Conservation (phyloP, 2,113 vertebrate genomes). For the Saiga tatarica region DNA sequence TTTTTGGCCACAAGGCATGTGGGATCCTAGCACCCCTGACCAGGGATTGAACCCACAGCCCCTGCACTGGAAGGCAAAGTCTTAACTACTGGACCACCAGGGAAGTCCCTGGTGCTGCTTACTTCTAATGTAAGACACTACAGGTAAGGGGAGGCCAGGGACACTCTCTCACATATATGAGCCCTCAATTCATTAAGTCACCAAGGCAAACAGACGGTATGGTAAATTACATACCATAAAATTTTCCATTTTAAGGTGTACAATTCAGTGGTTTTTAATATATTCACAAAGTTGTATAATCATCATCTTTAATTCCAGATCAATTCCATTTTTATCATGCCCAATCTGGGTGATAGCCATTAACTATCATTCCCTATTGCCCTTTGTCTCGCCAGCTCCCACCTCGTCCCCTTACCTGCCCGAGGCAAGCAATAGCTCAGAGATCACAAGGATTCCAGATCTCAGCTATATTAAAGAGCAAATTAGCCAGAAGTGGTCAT, state of each 20-base stretch:
- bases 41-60: not conserved
- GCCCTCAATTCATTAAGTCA: conserved; percentile 54
- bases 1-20: not conserved
- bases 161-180: not conserved
- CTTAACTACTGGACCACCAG: not conserved
- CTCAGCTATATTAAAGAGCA: not conserved
- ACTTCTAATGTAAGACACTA: not conserved
- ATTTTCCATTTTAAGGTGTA: not conserved
- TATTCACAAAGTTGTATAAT: not conserved
- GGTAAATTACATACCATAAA: not conserved
- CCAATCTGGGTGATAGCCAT: not conserved
- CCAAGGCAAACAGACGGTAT: conserved; percentile 46
- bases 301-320: not conserved
- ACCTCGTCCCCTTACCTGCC: not conserved
- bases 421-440: not conserved
- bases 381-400: not conserved
- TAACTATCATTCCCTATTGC: not conserved
- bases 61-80: not conserved
- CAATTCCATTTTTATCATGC: not conserved
- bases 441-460: not conserved
- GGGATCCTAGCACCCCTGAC: not conserved
- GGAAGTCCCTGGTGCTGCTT: not conserved
- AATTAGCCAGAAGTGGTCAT: not conserved
- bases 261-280: not conserved
- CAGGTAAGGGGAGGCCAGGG: not conserved